Conservation (phyloP, 2,797 vertebrate genomes). For the Alca torda region DNA sequence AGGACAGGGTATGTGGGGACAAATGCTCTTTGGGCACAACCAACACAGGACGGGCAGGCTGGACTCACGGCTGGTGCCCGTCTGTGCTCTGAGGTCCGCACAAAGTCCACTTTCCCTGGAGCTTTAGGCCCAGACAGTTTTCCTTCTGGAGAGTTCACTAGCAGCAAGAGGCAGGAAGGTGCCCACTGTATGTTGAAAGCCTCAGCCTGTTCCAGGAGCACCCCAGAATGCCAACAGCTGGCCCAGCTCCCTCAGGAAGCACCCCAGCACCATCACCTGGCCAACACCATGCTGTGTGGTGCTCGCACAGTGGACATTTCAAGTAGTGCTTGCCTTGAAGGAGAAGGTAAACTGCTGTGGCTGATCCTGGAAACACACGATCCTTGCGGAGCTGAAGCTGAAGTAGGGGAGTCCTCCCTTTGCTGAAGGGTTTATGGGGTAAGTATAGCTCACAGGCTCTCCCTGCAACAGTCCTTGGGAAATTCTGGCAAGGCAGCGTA, state of each 20-base stretch:
- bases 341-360: background rate
- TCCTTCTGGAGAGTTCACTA: background rate
- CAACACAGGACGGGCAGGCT: rapidly evolving
- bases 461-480: background rate
- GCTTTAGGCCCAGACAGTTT: background rate
- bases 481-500: background rate
- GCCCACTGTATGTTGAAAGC: background rate
- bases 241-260: background rate
- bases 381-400: background rate
- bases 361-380: background rate
- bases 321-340: background rate
- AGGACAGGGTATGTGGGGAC: background rate
- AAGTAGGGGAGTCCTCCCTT: background rate
- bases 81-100: background rate
- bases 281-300: background rate
- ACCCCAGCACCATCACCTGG: background rate
- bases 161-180: background rate
- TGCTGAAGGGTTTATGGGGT: background rate
- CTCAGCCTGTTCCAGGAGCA: background rate
- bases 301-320: background rate
- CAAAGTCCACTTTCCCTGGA: background rate
- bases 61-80: background rate
- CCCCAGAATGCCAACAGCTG: background rate
- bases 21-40: background rate
- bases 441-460: background rate